phyloP scores from a whole-genome alignment of 2,888 invertebrate species.

The Erpobdella octoculata region DNA sequence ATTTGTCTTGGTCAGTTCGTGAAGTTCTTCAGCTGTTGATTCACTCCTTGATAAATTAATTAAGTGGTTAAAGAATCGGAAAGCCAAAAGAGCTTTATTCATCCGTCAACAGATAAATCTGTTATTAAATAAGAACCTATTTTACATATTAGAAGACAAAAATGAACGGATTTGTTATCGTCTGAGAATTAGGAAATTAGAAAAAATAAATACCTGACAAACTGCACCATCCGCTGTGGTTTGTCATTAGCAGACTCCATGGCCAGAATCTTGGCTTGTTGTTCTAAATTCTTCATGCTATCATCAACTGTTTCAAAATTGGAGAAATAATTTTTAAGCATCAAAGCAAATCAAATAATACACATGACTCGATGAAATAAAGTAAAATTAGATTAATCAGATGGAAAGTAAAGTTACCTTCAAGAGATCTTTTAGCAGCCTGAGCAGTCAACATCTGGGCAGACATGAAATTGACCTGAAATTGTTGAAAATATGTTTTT shows the following conservation, averaged over 20 bases:
- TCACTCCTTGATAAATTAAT: slow-evolving; percentile 42
- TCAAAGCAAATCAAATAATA: not conserved
- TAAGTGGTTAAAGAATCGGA: not conserved
- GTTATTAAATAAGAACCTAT: no score
- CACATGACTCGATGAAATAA: not conserved
- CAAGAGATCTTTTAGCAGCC: slow-evolving; percentile 39
- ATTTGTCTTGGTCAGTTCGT: slow-evolving; percentile 46
- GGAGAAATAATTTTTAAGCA: not conserved
- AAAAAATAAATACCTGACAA: slow-evolving; percentile 5
- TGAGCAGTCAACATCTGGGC: slow-evolving; percentile 80
- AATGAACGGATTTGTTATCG: no score
- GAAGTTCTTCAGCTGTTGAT: slow-evolving; percentile 47
- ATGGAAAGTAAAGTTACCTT: slow-evolving; percentile 28
- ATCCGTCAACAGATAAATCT: no score
- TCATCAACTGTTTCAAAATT: not conserved
- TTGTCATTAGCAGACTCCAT: slow-evolving; percentile 4
- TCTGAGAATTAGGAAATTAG: no score
- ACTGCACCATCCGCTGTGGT: not conserved
- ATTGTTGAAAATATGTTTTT: not conserved
- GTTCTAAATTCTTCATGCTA: slow-evolving; percentile 22
- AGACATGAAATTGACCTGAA: slow-evolving; percentile 92
- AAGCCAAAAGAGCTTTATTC: no score
- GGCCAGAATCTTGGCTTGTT: slow-evolving; percentile 1
- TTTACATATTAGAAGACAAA: no score
- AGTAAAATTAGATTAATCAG: not conserved